Base-by-base conservation (phyloP, 2,797 vertebrate species). In the Yasuhikotakia modesta region DNA sequence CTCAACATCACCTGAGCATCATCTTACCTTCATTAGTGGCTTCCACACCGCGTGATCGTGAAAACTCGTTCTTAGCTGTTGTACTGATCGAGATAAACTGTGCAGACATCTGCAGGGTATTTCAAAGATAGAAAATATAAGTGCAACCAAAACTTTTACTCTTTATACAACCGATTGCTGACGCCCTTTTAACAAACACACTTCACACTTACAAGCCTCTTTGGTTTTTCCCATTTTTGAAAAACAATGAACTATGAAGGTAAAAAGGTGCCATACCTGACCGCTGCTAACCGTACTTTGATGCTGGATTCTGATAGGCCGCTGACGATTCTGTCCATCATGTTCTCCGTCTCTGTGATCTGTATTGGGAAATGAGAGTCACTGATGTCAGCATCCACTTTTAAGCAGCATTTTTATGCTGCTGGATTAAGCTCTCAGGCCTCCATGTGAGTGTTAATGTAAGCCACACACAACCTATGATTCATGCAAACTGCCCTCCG, bases 341-440 rank as follows among this genome's bases (percentile, higher is more conserved):
- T 99, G 91, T 97, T 98, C 91, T 99, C 98, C 0, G 98, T 98
- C 90, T 99, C 98, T 84, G 98, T 99, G 89, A 99, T 99, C 98
- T 99, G 83, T 50, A 85, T 52, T 13, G 88, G 65, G 81, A 85
- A 35, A 35, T 53, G 21, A 48, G 1, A 16, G 14, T 35, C n/a
- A 39, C 6, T 24, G 0, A 73, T 2, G 21, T 27, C 14, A 39
- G 14, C 24, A 69, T 48, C 30, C 48, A 70, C 14, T 24, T 27
- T 27, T 13, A 30, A 27, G 22, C 57, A 16, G 57, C 13, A 58
- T 2, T 22, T 22, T 22, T 24, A 13, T 1, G 57, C 22, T 24
- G 21, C n/a, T n/a, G n/a, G n/a, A n/a, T n/a, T n/a, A n/a, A n/a
- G n/a, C n/a, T n/a, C n/a, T n/a, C n/a, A n/a, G n/a, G n/a, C n/a